A percentile compares a stretch with the other conserved stretches of the same genome.
phyloP scores from a whole-genome alignment of 1,140 invertebrate species.

The Galleria mellonella region DNA sequence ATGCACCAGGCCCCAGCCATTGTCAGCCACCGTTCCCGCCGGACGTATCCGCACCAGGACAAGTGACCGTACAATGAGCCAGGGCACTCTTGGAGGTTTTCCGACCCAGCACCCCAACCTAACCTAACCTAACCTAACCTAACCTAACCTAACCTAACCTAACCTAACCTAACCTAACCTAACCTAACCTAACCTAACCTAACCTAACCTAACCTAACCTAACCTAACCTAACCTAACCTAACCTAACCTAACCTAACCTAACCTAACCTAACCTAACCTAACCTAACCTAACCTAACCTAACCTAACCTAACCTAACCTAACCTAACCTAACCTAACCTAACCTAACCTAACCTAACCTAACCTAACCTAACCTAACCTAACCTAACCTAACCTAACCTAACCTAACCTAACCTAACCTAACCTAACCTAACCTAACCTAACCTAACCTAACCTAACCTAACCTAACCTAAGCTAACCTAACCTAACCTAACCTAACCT shows the following conservation, averaged over 20 bases:
- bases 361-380: slow-evolving; percentile 20
- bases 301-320: slow-evolving; percentile 8
- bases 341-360: slow-evolving; percentile 14
- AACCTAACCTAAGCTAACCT: too few relatives aligned
- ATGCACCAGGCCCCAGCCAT: too few relatives aligned
- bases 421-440: slow-evolving; percentile 11
- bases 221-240: slow-evolving; percentile 18
- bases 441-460: too few relatives aligned
- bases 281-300: slow-evolving; percentile 20
- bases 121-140: slow-evolving; percentile 17
- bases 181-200: slow-evolving; percentile 8
- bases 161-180: slow-evolving; percentile 23
- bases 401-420: slow-evolving; percentile 24
- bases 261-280: slow-evolving; percentile 14
- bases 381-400: slow-evolving; percentile 23
- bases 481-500: too few relatives aligned
- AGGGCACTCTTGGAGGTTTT: too few relatives aligned
- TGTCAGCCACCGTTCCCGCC: too few relatives aligned
- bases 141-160: slow-evolving; percentile 10
- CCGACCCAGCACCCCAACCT: neutral
- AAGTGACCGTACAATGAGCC: too few relatives aligned
- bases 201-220: slow-evolving; percentile 8
- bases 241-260: slow-evolving; percentile 14
- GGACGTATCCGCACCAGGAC: too few relatives aligned
- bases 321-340: too few relatives aligned